Conservation (phyloP, 2,113 vertebrate genomes). For the Sphyrna mokarran region DNA sequence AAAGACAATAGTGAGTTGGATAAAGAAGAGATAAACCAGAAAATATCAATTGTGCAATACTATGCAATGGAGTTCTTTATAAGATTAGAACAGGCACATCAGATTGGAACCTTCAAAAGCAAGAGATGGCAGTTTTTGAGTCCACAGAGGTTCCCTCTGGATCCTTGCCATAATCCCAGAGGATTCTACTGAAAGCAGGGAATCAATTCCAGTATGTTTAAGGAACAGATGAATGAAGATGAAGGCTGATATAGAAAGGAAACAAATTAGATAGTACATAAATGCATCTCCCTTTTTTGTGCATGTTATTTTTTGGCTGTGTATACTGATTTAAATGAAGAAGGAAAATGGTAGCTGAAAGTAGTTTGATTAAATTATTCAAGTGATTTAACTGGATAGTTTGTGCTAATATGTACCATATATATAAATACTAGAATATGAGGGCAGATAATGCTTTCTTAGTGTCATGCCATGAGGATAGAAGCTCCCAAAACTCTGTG, state of each 20-base stretch:
- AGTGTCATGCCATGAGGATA: not conserved
- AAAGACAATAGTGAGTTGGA: not conserved
- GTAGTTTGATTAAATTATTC: not conserved
- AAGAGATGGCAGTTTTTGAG: not conserved
- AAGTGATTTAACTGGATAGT: not conserved
- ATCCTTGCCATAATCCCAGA: not conserved
- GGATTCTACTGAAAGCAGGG: not conserved
- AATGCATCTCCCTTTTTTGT: not conserved
- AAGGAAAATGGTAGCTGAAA: not conserved
- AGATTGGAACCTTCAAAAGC: not conserved
- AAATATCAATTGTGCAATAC: not conserved
- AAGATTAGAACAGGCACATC: not conserved
- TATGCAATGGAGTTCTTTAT: not conserved
- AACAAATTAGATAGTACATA: not conserved
- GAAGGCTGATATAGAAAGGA: too few species aligned
- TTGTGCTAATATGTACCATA: not conserved
- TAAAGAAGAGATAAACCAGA: not conserved
- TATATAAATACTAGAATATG: not conserved
- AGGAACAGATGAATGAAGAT: not conserved
- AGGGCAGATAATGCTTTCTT: not conserved
- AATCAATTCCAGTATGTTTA: not conserved
- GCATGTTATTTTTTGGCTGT: not conserved
- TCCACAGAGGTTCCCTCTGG: not conserved
- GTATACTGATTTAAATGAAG: not conserved
- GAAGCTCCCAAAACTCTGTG: not conserved